A percentile compares a stretch with the other conserved stretches of the same genome.
Evolutionary conservation across 2,888 invertebrate genomes (phyloP).

Genomic region (Eumacrocentrus americanus): DNA sequence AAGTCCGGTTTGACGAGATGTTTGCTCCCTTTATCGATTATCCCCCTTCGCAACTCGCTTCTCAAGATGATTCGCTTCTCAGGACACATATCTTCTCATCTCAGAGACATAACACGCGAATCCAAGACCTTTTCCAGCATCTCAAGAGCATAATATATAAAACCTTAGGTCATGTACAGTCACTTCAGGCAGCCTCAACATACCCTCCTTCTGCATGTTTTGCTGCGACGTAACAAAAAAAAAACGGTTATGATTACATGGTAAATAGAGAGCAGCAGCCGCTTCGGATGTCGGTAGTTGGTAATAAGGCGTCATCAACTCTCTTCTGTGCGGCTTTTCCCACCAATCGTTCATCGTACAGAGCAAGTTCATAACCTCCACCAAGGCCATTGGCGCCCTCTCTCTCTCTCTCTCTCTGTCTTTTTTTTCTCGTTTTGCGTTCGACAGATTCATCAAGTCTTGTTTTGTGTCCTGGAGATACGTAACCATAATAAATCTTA

Average conservation of each 20-base stretch:
- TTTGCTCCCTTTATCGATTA: conserved; percentile 44
- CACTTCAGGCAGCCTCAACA: too few relatives aligned
- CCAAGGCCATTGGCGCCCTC: not conserved
- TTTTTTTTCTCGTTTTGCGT: not conserved
- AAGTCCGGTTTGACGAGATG: conserved; percentile 54
- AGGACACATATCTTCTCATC: too few relatives aligned
- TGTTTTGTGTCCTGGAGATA: not conserved
- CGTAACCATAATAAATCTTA: not conserved
- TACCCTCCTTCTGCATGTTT: too few relatives aligned
- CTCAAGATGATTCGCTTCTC: not conserved
- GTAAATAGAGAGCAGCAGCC: not conserved
- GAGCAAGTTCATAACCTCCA: conserved; percentile 18
- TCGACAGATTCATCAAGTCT: not conserved
- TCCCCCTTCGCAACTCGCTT: conserved; percentile 24
- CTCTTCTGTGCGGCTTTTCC: not conserved
- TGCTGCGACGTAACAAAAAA: not conserved
- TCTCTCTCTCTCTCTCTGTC: too few relatives aligned
- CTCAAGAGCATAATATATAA: too few relatives aligned
- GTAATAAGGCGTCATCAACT: not conserved
- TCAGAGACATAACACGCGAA: too few relatives aligned
- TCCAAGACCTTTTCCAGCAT: too few relatives aligned
- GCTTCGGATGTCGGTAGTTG: not conserved
- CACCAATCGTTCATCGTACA: not conserved
- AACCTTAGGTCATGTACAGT: too few relatives aligned
- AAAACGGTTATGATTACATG: not conserved